Percentiles rank a stretch among this genome's conserved stretches.
Evolutionary conservation across 2,888 invertebrate species (phyloP).

Genomic region (Synanthedon tipuliformis): DNA sequence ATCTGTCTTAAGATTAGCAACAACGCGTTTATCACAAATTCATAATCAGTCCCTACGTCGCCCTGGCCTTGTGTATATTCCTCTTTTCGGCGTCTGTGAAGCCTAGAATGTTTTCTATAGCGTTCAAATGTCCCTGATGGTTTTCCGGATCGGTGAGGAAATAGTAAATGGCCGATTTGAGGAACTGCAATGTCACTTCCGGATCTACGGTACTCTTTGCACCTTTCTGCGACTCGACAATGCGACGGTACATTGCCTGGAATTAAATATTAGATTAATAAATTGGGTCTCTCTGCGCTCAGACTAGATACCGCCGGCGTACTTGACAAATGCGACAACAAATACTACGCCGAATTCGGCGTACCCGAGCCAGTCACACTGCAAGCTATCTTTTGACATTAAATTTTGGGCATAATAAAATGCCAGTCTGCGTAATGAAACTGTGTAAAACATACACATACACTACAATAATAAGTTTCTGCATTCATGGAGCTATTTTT

Average conservation of each 20-base stretch:
- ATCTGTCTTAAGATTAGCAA: conserved; percentile 16
- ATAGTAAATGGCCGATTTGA: conserved; percentile 93
- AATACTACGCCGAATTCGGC: no score
- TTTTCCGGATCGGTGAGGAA: conserved; percentile 92
- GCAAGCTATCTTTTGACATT: no score
- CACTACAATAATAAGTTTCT: no score
- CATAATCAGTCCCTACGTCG: conserved; percentile 55
- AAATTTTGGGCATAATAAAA: no score
- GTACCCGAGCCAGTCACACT: no score
- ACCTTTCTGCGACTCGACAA: conserved; percentile 80
- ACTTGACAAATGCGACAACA: no score
- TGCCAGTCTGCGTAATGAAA: no score
- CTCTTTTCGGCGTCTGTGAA: conserved; percentile 85
- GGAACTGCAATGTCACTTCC: conserved; percentile 91
- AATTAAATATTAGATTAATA: no score
- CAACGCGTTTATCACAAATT: conserved; percentile 40
- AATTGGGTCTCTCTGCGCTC: no score
- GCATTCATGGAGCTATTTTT: no score
- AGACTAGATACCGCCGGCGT: no score
- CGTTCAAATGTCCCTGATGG: conserved; percentile 87
- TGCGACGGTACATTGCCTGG: conserved; percentile 87
- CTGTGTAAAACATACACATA: no score
- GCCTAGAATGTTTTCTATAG: conserved; percentile 91
- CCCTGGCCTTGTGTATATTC: conserved; percentile 80
- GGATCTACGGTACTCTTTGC: conserved; percentile 83